A percentile compares a stretch with the other conserved stretches of the same genome.
These are phyloP conservation scores for Myopa tessellatipennis DNA, from an alignment of 2,888 invertebrate genomes.

Conservation along the genomic window DNA sequence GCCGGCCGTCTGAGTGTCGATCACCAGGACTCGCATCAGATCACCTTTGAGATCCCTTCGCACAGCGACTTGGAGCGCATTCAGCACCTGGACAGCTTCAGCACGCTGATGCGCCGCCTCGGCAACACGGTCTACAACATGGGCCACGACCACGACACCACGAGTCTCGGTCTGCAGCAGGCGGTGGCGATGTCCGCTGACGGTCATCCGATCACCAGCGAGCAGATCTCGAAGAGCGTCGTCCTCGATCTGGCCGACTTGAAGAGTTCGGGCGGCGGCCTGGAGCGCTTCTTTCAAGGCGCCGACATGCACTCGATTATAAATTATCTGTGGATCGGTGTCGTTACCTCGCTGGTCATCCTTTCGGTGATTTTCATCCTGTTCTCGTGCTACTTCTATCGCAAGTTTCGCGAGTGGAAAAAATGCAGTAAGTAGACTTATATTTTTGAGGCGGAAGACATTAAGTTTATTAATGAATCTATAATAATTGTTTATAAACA, in stretches of 20 bases:
- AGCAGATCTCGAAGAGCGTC: slow-evolving; percentile 64
- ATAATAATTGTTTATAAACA: no score
- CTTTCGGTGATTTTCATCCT: slow-evolving; percentile 65
- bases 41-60: slow-evolving; percentile 66
- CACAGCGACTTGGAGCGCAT: slow-evolving; percentile 66
- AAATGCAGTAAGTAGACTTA: slow-evolving; percentile 66
- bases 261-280: slow-evolving; percentile 45
- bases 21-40: slow-evolving; percentile 62
- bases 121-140: slow-evolving; percentile 55
- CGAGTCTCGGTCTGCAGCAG: slow-evolving; percentile 10
- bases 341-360: slow-evolving; percentile 64
- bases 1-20: slow-evolving; percentile 56
- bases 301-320: slow-evolving; percentile 66
- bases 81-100: slow-evolving; percentile 65
- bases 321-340: slow-evolving; percentile 68
- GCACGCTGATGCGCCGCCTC: slow-evolving; percentile 61
- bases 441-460: background rate
- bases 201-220: slow-evolving; percentile 60
- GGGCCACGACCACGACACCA: slow-evolving; percentile 17
- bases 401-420: slow-evolving; percentile 67
- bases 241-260: slow-evolving; percentile 62
- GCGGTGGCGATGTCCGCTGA: slow-evolving; percentile 42
- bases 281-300: slow-evolving; percentile 61
- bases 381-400: slow-evolving; percentile 67
- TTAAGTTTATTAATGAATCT: no score